These are phyloP conservation scores for Drosophila willistoni DNA, from an alignment of 1,140 invertebrate species.

Conservation along the genomic window DNA sequence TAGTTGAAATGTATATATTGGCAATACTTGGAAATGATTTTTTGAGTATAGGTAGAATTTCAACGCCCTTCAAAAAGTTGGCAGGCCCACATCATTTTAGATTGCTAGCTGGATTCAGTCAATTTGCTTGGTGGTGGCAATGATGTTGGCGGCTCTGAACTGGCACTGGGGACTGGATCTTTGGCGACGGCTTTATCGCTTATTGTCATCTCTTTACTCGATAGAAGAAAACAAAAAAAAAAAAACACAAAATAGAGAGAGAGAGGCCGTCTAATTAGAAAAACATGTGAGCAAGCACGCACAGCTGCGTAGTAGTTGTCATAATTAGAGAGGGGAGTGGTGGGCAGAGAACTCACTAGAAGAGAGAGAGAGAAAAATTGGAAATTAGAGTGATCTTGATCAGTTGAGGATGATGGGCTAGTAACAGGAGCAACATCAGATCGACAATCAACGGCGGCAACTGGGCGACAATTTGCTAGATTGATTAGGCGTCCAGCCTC, in stretches of 20 bases:
- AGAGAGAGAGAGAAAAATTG: conserved; percentile 18
- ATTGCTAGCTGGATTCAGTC: conserved; percentile 61
- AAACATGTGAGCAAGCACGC: conserved; percentile 80
- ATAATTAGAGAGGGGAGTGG: conserved; percentile 65
- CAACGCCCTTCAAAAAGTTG: conserved; percentile 25
- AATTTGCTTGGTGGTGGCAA: conserved; percentile 56
- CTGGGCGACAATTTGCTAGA: conserved; percentile 79
- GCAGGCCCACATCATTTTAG: not conserved
- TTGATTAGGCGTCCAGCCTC: conserved; percentile 69
- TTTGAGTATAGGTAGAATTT: not conserved
- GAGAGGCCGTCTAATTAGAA: conserved; percentile 71
- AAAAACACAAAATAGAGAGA: too few relatives aligned
- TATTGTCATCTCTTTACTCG: conserved; percentile 66
- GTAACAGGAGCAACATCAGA: conserved; percentile 26
- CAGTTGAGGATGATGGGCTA: conserved; percentile 34
- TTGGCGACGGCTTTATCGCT: conserved; percentile 77
- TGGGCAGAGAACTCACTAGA: not conserved
- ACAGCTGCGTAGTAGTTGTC: conserved; percentile 79
- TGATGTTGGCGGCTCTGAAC: conserved; percentile 35
- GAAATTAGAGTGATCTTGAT: conserved; percentile 27
- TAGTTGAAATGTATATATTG: not conserved
- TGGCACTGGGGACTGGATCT: conserved; percentile 1
- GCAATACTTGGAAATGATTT: not conserved
- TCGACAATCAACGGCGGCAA: conserved; percentile 30
- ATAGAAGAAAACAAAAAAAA: too few relatives aligned